Evolutionary conservation across 2,888 invertebrate genomes (phyloP).

Genomic region (Leptinotarsa rubiginosa): DNA sequence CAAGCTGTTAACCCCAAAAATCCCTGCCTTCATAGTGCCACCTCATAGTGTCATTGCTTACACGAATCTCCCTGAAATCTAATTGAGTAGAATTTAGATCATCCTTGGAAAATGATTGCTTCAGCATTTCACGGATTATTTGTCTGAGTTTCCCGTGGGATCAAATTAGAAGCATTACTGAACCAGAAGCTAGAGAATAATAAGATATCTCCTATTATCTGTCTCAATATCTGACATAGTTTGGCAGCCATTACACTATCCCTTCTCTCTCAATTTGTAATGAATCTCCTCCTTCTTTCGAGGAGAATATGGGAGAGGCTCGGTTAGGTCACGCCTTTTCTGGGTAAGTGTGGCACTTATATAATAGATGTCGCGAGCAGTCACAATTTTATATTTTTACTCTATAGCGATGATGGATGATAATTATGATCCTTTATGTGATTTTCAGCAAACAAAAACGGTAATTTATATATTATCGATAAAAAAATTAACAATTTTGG

Average conservation of each 20-base stretch:
- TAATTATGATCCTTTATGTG: too few relatives aligned
- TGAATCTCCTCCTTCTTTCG: conserved; percentile 56
- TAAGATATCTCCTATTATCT: conserved; percentile 66
- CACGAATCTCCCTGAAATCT: conserved; percentile 33
- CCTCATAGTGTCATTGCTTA: too few relatives aligned
- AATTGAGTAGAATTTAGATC: conserved; percentile 46
- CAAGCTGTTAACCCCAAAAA: not conserved
- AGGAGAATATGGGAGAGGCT: conserved; percentile 50
- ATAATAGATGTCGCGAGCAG: not conserved
- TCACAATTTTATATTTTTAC: not conserved
- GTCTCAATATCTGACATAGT: conserved; percentile 62
- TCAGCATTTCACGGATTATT: conserved; percentile 51
- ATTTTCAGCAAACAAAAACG: too few relatives aligned
- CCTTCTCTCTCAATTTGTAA: conserved; percentile 59
- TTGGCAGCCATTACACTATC: conserved; percentile 65
- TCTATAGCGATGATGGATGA: too few relatives aligned
- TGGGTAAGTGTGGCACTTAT: conserved; percentile 31
- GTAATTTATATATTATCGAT: too few relatives aligned
- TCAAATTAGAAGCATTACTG: conserved; percentile 65
- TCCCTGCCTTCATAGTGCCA: not conserved
- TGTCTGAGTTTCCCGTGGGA: conserved; percentile 60
- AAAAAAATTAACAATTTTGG: too few relatives aligned
- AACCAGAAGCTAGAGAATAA: conserved; percentile 63
- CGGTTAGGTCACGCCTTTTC: conserved; percentile 41
- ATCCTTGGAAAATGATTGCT: conserved; percentile 50